Evolutionary conservation across 2,113 vertebrate species (phyloP), one percentile per base, ranked within the genome.

Genomic region (Centrocercus urophasianus): DNA sequence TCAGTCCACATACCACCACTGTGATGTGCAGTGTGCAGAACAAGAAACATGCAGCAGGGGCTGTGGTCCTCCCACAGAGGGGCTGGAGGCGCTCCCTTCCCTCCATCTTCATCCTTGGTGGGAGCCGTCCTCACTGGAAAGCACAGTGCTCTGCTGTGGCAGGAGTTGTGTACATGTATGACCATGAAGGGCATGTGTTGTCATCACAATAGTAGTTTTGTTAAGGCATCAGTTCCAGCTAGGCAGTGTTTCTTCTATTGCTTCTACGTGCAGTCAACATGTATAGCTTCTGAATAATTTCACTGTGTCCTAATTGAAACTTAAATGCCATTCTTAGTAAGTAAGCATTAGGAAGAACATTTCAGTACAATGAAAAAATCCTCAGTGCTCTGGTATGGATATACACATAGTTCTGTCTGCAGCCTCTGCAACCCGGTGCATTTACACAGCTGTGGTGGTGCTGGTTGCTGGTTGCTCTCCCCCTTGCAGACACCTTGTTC

Each of bases 391-490:
- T 72, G 79, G 8, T 72, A 61, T 77, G 83, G 85, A 86, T 67
- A 88, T 8, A 43, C 43, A 34, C 40, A 24, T 83, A 14, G 16
- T 50, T 57, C 67, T 93, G 83, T 83, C 79, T 83, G 67, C 48
- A 0, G 25, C 36, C 48, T n/a, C 75, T 48, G 42, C 83, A 83
- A 42, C 38, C 66, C 11, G 0, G 25, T 69, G 61, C 85, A 83
- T 95, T 95, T 95, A 57, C 89, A 90, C 89, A 91, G 94, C 89
- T 95, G 89, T 47, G 40, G 87, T 43, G n/a, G 61, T 34, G 80
- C 52, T 66, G 64, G 38, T 13, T 88, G 36, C 70, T 93, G 82
- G 93, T 94, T 91, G 72, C 67, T 80, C 43, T 70, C 25, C n/a
- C 36, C 34, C 30, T 96, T 10, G 4, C 56, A 83, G 79, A 71